Percentiles rank a stretch among this genome's conserved stretches.
Evolutionary conservation across 2,113 vertebrate genomes (phyloP).

Genomic region (Microtus oregoni): DNA sequence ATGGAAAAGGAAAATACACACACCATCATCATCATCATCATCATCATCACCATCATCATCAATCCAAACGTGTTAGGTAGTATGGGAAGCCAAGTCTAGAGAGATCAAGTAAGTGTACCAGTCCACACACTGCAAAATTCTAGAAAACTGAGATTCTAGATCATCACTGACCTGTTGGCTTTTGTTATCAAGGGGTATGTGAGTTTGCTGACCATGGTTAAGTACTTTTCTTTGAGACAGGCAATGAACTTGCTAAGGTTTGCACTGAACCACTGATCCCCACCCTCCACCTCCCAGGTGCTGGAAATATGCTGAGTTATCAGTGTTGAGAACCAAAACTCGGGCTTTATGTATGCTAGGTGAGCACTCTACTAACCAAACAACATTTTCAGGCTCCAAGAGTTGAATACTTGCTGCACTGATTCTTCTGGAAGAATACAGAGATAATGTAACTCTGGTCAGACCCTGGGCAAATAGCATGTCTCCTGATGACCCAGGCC

Average conservation of each 20-base stretch:
- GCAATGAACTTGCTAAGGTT: not conserved
- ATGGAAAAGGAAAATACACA: not conserved
- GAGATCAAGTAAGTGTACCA: not conserved
- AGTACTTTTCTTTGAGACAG: not conserved
- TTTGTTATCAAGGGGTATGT: not conserved
- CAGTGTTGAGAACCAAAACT: not conserved
- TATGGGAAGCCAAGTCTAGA: not conserved
- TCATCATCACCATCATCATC: not conserved
- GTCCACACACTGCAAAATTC: not conserved
- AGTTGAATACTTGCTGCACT: not conserved
- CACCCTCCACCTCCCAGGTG: not conserved
- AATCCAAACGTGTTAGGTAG: not conserved
- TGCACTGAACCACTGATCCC: not conserved
- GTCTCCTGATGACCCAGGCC: not conserved
- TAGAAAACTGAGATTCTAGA: not conserved
- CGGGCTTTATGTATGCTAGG: not conserved
- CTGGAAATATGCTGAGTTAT: not conserved
- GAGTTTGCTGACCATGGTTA: not conserved
- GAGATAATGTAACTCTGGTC: not conserved
- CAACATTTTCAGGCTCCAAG: not conserved
- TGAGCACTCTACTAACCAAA: not conserved
- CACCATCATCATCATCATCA: too few relatives aligned
- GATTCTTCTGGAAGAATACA: not conserved
- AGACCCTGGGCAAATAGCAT: not conserved
- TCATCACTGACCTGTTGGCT: not conserved